Conservation (phyloP, 2,888 invertebrate genomes). For the Hydropsyche betteni region DNA sequence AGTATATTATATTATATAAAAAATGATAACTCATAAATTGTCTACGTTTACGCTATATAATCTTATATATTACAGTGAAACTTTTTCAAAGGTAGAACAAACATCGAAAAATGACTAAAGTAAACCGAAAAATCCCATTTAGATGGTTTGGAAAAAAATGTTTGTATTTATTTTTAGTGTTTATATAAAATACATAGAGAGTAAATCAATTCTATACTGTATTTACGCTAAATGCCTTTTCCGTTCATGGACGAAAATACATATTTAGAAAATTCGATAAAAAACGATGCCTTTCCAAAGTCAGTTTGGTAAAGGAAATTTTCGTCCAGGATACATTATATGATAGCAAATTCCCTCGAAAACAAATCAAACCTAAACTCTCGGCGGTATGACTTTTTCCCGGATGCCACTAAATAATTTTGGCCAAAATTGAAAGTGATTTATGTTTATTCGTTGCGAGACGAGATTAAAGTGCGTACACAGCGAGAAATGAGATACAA, state of each 20-base stretch:
- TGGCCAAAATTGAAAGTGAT: slow-evolving; percentile 34
- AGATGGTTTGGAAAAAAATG: neutral
- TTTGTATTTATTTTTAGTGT: neutral
- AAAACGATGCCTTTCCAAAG: no score
- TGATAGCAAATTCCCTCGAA: neutral
- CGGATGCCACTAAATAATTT: slow-evolving; percentile 19
- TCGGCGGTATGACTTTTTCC: neutral
- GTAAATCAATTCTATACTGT: slow-evolving; percentile 2
- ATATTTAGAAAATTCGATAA: no score
- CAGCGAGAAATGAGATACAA: slow-evolving; percentile 35
- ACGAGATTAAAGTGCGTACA: slow-evolving; percentile 38
- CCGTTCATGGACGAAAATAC: no score
- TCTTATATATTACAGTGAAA: no score
- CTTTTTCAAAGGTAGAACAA: neutral
- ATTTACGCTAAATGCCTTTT: neutral
- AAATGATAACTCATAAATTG: no score
- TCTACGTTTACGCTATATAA: no score
- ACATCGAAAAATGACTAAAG: neutral
- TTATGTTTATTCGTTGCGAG: slow-evolving; percentile 33
- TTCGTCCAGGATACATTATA: neutral
- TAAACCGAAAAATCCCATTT: neutral
- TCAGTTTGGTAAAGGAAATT: no score
- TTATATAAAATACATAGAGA: neutral
- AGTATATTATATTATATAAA: no score
- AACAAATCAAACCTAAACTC: slow-evolving; percentile 9